These are phyloP conservation scores for Apodemia zela DNA, from an alignment of 2,888 invertebrate genomes.

Conservation along the genomic window DNA sequence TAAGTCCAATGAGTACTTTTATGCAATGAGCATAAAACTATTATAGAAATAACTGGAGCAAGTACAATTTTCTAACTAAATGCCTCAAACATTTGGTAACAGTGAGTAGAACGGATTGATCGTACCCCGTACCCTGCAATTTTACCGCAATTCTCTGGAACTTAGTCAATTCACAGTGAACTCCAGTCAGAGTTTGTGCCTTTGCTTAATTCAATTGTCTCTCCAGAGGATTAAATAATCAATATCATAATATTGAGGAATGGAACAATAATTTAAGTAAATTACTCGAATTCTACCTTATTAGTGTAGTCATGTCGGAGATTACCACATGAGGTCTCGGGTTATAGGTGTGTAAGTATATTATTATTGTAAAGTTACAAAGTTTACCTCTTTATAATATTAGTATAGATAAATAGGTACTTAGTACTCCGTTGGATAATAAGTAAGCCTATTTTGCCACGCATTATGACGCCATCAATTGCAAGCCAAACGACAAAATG, in stretches of 20 bases:
- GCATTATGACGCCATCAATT: too few species aligned
- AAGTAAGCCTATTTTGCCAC: too few species aligned
- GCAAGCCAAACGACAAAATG: too few species aligned
- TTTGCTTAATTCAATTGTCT: neutral
- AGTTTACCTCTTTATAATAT: too few species aligned
- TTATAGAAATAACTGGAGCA: conserved; percentile 17
- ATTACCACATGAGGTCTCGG: too few species aligned
- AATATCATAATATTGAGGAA: neutral
- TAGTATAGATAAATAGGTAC: too few species aligned
- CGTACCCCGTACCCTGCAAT: conserved; percentile 49
- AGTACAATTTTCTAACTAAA: conserved; percentile 19
- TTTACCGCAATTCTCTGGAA: conserved; percentile 48
- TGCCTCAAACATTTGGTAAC: conserved; percentile 36
- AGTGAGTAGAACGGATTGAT: conserved; percentile 53
- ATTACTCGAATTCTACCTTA: too few species aligned
- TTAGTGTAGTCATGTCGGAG: too few species aligned
- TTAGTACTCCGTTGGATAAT: too few species aligned
- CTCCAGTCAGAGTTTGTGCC: conserved; percentile 19
- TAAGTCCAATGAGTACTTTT: too few species aligned
- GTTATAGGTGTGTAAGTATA: too few species aligned
- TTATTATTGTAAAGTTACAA: too few species aligned
- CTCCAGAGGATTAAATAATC: neutral
- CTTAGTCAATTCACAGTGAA: conserved; percentile 41
- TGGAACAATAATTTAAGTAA: neutral
- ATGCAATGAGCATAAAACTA: neutral